phyloP scores from a whole-genome alignment of 2,113 vertebrate genomes.

The Hoplias malabaricus region DNA sequence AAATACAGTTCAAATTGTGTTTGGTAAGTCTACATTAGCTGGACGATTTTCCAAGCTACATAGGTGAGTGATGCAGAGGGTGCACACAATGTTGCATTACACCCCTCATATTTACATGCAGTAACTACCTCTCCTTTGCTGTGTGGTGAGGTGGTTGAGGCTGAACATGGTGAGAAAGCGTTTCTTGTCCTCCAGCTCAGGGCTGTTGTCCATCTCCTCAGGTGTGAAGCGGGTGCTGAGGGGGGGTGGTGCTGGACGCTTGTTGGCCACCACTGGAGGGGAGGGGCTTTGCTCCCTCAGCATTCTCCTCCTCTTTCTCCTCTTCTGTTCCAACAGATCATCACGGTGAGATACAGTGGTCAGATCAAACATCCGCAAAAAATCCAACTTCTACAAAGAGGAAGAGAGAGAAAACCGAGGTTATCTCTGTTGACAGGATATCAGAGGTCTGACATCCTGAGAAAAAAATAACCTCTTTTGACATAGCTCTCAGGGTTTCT shows the following conservation, averaged over 20 bases:
- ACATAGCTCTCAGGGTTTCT: not conserved
- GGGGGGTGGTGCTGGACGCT: conserved; percentile 80
- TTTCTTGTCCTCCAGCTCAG: conserved; percentile 96
- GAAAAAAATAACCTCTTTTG: not conserved
- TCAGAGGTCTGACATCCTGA: not conserved
- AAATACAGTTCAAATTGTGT: too few species aligned
- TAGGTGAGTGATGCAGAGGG: too few species aligned
- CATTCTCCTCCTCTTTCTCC: conserved; percentile 91
- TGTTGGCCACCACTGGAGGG: conserved; percentile 78
- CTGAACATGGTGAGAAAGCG: conserved; percentile 94
- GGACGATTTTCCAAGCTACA: too few species aligned
- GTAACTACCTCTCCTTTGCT: conserved; percentile 86
- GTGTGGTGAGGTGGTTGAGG: conserved; percentile 88
- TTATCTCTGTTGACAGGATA: too few species aligned
- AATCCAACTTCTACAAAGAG: conserved; percentile 88
- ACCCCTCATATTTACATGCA: not conserved
- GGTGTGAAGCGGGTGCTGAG: conserved; percentile 93
- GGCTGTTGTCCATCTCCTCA: conserved; percentile 92
- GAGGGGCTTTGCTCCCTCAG: conserved; percentile 93
- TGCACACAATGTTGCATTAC: too few species aligned
- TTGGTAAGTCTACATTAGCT: too few species aligned
- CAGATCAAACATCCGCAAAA: conserved; percentile 87
- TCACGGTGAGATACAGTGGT: conserved; percentile 89
- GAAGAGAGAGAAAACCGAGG: not conserved
- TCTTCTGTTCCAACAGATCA: conserved; percentile 88